A percentile compares a stretch with the other conserved stretches of the same genome.
Conservation (phyloP, 2,888 invertebrate genomes). For the Nasonia oneida region DNA sequence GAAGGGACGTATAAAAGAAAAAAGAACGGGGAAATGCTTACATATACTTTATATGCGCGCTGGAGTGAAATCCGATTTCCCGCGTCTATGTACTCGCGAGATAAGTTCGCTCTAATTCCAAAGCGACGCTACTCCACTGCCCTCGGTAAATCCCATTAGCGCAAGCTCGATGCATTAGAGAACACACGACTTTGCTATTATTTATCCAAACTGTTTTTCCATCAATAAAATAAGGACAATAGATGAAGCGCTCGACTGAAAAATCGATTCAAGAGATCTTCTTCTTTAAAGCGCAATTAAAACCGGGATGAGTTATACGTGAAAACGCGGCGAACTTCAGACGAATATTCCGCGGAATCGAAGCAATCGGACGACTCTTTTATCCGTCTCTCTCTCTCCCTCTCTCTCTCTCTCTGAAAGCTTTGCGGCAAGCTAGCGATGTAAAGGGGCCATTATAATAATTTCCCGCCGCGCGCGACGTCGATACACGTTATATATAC, state of each 20-base stretch:
- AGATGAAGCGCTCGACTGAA: too few relatives aligned
- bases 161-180: slow-evolving; percentile 27
- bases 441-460: slow-evolving; percentile 33
- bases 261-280: not conserved
- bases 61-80: slow-evolving; percentile 43
- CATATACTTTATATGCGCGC: slow-evolving; percentile 6
- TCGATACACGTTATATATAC: not conserved
- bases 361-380: not conserved
- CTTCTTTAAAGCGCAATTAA: not conserved
- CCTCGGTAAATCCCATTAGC: slow-evolving; percentile 55
- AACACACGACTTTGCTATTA: not conserved
- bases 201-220: not conserved
- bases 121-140: not conserved
- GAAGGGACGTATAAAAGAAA: not conserved
- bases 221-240: too few relatives aligned
- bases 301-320: not conserved
- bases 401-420: not conserved
- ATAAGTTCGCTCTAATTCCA: slow-evolving; percentile 35
- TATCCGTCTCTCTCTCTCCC: not conserved
- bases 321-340: not conserved
- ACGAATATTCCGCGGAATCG: not conserved
- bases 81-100: slow-evolving; percentile 11
- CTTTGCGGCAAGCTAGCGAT: not conserved
- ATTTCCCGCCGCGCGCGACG: not conserved
- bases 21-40: not conserved